A percentile compares a stretch with the other conserved stretches of the same genome.
These are phyloP conservation scores for Calyptomena viridis DNA, from an alignment of 2,113 vertebrate species.

Conservation along the genomic window DNA sequence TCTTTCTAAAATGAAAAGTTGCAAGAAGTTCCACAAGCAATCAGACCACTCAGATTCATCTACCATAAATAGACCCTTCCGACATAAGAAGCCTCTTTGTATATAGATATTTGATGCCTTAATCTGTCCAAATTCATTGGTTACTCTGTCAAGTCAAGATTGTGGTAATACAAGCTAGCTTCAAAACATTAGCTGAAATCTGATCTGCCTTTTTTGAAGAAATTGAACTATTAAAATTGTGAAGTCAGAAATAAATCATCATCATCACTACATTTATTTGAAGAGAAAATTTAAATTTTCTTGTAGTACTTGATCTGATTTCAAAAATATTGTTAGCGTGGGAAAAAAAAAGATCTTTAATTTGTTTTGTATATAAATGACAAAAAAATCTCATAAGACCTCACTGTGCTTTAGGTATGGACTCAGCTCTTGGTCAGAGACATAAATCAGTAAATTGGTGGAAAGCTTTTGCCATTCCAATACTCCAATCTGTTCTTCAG, in stretches of 20 bases:
- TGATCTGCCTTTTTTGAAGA: neutral
- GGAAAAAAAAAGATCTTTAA: neutral
- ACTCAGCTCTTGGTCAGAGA: neutral
- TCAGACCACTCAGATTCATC: neutral
- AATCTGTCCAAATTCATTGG: neutral
- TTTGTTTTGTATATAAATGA: neutral
- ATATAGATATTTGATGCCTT: neutral
- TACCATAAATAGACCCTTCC: neutral
- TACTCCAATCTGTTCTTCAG: neutral
- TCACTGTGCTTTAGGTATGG: neutral
- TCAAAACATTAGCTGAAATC: neutral
- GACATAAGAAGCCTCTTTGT: neutral
- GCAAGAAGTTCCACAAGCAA: neutral
- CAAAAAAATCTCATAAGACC: neutral
- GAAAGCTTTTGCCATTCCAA: neutral
- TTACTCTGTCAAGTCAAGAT: neutral
- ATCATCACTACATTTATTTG: neutral
- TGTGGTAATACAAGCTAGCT: neutral
- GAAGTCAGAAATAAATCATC: neutral
- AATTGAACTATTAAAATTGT: neutral
- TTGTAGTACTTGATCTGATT: neutral
- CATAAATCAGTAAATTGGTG: neutral
- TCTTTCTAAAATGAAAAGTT: neutral
- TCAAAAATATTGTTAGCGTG: neutral
- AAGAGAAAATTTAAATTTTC: neutral